These are phyloP conservation scores for Neria commutata DNA, from an alignment of 2,888 invertebrate species.

Conservation along the genomic window DNA sequence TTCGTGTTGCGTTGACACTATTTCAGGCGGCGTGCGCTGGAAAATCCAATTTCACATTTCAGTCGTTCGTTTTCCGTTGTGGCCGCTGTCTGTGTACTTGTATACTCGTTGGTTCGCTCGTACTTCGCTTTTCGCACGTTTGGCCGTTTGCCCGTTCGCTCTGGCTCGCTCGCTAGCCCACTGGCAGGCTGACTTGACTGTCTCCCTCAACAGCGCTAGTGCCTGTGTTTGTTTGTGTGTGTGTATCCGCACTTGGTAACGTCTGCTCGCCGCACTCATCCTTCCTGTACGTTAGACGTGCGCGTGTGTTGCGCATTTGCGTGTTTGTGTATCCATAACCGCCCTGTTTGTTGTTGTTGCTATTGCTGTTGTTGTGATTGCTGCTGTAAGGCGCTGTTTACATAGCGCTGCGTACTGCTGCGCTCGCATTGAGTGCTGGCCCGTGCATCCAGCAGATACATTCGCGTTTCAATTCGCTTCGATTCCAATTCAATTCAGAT, in stretches of 20 bases:
- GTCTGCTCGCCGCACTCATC: background rate
- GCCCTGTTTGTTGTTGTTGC: conserved; percentile 31
- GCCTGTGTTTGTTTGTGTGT: conserved; percentile 17
- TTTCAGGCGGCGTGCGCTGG: conserved; percentile 29
- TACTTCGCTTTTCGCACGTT: background rate
- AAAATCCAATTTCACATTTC: conserved; percentile 46
- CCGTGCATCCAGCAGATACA: conserved; percentile 44
- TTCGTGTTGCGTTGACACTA: conserved; percentile 7
- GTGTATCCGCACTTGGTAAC: conserved; percentile 19
- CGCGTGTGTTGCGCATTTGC: conserved; percentile 4
- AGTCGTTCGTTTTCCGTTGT: conserved; percentile 36
- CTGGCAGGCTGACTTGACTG: background rate
- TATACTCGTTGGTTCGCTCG: conserved; percentile 21
- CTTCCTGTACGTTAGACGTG: background rate
- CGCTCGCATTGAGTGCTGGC: no score
- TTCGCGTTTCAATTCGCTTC: conserved; percentile 11
- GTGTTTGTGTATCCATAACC: background rate
- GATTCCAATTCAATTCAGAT: conserved; percentile 54
- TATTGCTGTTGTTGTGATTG: conserved; percentile 10
- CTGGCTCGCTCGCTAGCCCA: background rate
- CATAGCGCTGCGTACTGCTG: conserved; percentile 2
- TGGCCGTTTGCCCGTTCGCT: conserved; percentile 1
- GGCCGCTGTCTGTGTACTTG: conserved; percentile 27
- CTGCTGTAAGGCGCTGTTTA: conserved; percentile 6
- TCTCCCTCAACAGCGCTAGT: conserved; percentile 3